phyloP scores from a whole-genome alignment of 2,797 vertebrate genomes.

The Pantherophis alleghaniensis region DNA sequence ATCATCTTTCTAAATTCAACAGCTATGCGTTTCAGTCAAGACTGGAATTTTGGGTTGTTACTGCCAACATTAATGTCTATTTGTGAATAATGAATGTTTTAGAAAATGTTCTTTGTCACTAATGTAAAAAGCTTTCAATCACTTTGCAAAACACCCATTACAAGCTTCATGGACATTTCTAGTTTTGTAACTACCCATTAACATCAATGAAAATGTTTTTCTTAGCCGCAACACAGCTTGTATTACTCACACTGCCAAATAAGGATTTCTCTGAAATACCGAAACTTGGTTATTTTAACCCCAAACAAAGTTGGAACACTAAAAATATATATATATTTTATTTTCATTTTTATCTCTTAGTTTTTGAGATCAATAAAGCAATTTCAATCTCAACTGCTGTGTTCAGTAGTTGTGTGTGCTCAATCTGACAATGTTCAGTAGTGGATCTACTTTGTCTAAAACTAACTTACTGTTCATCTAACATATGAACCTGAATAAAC shows the following conservation, averaged over 20 bases:
- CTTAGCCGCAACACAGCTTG: background rate
- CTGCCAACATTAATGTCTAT: background rate
- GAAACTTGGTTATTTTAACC: background rate
- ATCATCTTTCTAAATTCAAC: background rate
- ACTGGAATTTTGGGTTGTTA: background rate
- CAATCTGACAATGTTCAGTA: background rate
- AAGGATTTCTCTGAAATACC: background rate
- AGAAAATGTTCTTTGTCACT: constrained; percentile 17
- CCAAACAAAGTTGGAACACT: background rate
- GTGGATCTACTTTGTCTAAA: background rate
- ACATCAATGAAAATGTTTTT: constrained; percentile 9
- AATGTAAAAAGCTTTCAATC: constrained; percentile 18
- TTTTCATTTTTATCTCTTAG: background rate
- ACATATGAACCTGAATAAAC: background rate
- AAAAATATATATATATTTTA: background rate
- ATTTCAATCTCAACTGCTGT: background rate
- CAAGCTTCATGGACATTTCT: background rate
- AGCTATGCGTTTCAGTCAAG: constrained; percentile 8
- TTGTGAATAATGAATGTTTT: constrained; percentile 17
- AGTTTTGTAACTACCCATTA: constrained; percentile 8
- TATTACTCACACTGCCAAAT: background rate
- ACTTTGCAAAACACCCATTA: constrained; percentile 11
- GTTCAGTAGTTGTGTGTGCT: too few relatives aligned
- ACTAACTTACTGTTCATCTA: background rate
- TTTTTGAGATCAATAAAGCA: background rate